Percentiles rank a stretch among this genome's conserved stretches.
These are phyloP conservation scores for Riptortus pedestris DNA, from an alignment of 1,140 invertebrate genomes.

Conservation along the genomic window DNA sequence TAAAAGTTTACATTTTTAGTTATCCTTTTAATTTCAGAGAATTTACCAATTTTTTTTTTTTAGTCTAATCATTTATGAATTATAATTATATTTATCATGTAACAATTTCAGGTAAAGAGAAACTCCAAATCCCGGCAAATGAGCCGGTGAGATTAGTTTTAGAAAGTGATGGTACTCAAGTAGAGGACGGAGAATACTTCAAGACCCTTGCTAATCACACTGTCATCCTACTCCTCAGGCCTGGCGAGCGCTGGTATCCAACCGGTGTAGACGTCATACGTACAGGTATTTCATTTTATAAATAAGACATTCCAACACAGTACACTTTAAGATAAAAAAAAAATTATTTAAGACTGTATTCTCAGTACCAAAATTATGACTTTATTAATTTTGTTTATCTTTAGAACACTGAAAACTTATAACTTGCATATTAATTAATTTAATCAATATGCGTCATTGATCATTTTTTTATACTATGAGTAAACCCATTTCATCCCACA, in stretches of 20 bases:
- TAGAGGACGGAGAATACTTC: conserved; percentile 90
- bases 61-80: no score
- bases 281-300: conserved; percentile 57
- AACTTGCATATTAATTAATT: no score
- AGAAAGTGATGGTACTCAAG: conserved; percentile 87
- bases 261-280: conserved; percentile 83
- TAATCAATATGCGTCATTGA: no score
- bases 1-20: no score
- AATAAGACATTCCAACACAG: not conserved
- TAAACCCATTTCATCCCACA: no score
- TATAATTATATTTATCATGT: no score
- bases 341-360: not conserved
- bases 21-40: no score
- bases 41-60: no score
- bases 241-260: conserved; percentile 83
- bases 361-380: not conserved
- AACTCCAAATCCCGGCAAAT: conserved; percentile 69
- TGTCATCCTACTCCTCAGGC: conserved; percentile 71
- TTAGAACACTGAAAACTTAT: no score
- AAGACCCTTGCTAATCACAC: conserved; percentile 82
- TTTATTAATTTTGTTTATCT: no score
- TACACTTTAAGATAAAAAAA: not conserved
- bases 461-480: no score
- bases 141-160: conserved; percentile 78
- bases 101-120: conserved; percentile 71